phyloP scores from a whole-genome alignment of 2,888 invertebrate genomes.

The Leptogaster cylindrica region DNA sequence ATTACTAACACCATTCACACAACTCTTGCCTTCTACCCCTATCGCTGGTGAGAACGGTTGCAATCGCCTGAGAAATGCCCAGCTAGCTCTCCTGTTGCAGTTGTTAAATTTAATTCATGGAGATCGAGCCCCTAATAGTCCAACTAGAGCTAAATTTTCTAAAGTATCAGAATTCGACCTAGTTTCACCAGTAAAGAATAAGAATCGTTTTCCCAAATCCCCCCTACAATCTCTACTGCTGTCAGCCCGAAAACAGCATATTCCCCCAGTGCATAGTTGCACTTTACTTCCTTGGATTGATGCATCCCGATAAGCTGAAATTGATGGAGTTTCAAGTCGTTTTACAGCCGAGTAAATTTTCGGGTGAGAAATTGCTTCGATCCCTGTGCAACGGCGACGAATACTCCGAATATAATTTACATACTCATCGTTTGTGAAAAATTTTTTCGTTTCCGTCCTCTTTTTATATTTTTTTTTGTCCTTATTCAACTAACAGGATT shows the following conservation, averaged over 20 bases:
- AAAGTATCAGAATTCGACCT: slow-evolving; percentile 2
- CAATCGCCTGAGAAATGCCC: neutral
- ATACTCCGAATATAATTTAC: slow-evolving; percentile 13
- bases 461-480: no score
- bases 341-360: slow-evolving; percentile 20
- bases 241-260: no score
- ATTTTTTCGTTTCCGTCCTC: no score
- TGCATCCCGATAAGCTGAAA: slow-evolving; percentile 28
- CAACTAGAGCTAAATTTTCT: slow-evolving; percentile 8
- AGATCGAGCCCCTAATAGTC: slow-evolving; percentile 21
- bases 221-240: no score
- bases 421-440: no score
- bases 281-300: slow-evolving; percentile 14
- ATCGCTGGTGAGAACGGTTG: neutral
- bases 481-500: no score
- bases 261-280: neutral
- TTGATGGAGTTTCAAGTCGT: slow-evolving; percentile 22
- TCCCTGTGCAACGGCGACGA: slow-evolving; percentile 1
- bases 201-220: no score
- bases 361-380: slow-evolving; percentile 23
- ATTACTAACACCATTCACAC: slow-evolving; percentile 40
- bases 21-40: neutral
- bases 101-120: slow-evolving; percentile 27
- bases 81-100: slow-evolving; percentile 10
- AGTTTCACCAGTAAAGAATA: neutral